A percentile compares a stretch with the other conserved stretches of the same genome.
These are phyloP conservation scores for Erpetoichthys calabaricus DNA, from an alignment of 2,797 vertebrate species.

Conservation along the genomic window DNA sequence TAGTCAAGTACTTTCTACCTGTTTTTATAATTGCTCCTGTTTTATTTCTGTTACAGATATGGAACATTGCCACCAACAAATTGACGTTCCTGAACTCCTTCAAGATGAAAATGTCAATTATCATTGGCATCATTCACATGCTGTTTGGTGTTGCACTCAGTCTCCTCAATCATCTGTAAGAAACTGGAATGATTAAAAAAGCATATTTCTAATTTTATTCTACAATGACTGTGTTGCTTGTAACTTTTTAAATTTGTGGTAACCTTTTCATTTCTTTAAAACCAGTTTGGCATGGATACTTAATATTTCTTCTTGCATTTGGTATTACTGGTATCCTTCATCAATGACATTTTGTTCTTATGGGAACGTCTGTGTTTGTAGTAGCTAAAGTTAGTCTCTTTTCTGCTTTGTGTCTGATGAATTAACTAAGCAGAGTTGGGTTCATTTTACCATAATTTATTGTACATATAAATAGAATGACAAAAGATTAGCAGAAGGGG, in stretches of 20 bases:
- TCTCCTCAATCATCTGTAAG: slow-evolving; percentile 60
- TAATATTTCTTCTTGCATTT: no score
- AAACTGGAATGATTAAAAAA: not conserved
- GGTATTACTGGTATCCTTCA: no score
- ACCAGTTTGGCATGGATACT: no score
- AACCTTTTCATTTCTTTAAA: no score
- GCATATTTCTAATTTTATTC: not conserved
- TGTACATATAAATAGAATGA: no score
- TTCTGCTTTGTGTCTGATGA: no score
- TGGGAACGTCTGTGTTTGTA: no score
- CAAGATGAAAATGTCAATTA: slow-evolving; percentile 97
- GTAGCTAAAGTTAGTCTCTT: no score
- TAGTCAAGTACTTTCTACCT: slow-evolving; percentile 6
- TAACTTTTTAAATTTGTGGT: no score
- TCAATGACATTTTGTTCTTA: no score
- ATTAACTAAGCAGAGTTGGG: not conserved
- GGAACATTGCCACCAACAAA: slow-evolving; percentile 87
- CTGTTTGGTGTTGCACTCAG: slow-evolving; percentile 71
- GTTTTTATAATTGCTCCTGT: slow-evolving; percentile 6
- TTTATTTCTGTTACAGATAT: slow-evolving; percentile 57
- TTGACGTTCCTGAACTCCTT: slow-evolving; percentile 95
- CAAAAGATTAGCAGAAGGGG: no score
- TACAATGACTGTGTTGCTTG: no score
- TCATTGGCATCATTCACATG: slow-evolving; percentile 91
- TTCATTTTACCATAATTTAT: not conserved